These are phyloP conservation scores for Amphiprion percula DNA, from an alignment of 2,113 vertebrate genomes.

Conservation along the genomic window DNA sequence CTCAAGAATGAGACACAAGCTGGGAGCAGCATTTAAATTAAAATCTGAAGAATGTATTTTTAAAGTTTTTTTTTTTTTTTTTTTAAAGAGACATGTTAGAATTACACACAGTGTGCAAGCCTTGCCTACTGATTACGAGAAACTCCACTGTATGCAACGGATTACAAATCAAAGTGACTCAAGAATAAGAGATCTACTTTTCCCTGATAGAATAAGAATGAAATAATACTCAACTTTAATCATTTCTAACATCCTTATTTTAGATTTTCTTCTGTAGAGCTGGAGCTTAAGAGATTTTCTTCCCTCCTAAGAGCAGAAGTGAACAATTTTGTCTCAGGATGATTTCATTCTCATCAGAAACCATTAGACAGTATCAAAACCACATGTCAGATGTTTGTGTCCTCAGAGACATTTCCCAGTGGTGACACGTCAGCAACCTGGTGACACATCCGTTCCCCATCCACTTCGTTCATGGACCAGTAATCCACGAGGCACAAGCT, in stretches of 20 bases:
- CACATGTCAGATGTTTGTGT: slow-evolving; percentile 67
- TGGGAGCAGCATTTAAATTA: too few species aligned
- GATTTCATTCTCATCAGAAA: slow-evolving; percentile 62
- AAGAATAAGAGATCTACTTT: not conserved
- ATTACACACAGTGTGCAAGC: too few species aligned
- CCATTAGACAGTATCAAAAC: slow-evolving; percentile 67
- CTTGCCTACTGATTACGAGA: too few species aligned
- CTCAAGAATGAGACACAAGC: too few species aligned
- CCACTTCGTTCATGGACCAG: slow-evolving; percentile 51
- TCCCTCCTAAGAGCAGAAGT: slow-evolving; percentile 37
- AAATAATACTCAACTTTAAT: slow-evolving; percentile 9
- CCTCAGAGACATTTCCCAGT: slow-evolving; percentile 65
- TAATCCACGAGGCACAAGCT: slow-evolving; percentile 57
- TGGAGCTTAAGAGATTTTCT: slow-evolving; percentile 3
- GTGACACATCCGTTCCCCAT: slow-evolving; percentile 67
- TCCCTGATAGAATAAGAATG: not conserved
- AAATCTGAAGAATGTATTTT: too few species aligned
- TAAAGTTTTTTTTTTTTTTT: too few species aligned
- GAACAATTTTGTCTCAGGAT: slow-evolving; percentile 50
- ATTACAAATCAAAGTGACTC: not conserved
- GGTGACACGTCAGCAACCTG: slow-evolving; percentile 70
- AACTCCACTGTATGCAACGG: too few species aligned
- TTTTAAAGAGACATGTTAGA: too few species aligned
- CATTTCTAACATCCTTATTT: slow-evolving; percentile 4
- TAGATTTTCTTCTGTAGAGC: not conserved